These are phyloP conservation scores for Pteria penguin DNA, from an alignment of 2,888 invertebrate genomes.

Conservation along the genomic window DNA sequence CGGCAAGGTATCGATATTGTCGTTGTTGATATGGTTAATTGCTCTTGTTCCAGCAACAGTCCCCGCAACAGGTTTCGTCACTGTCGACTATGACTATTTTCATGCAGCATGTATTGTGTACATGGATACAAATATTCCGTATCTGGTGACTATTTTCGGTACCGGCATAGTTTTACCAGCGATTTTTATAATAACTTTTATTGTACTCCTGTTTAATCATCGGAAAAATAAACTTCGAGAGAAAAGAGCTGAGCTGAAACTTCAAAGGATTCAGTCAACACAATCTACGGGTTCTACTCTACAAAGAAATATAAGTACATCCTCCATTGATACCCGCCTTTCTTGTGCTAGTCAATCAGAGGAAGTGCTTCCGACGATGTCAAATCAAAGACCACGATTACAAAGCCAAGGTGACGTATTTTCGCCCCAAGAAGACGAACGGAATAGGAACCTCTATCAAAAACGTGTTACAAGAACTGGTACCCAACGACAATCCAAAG, in stretches of 20 bases:
- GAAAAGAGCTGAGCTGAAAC: neutral
- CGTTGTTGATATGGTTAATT: constrained; percentile 22
- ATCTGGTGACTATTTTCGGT: constrained; percentile 45
- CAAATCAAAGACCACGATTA: neutral
- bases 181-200: constrained; percentile 31
- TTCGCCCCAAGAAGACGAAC: constrained; percentile 4
- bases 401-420: neutral
- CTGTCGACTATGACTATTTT: constrained; percentile 49
- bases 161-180: constrained; percentile 42
- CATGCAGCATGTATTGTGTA: constrained; percentile 54
- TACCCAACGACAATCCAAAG: neutral
- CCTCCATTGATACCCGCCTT: neutral
- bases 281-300: neutral
- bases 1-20: constrained; percentile 27
- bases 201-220: constrained; percentile 41
- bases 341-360: neutral
- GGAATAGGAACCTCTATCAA: constrained; percentile 8
- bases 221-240: constrained; percentile 16
- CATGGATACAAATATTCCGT: constrained; percentile 26
- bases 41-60: constrained; percentile 39
- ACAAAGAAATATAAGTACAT: neutral
- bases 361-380: neutral
- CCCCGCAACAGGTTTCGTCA: constrained; percentile 38
- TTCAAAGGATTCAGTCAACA: neutral
- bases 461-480: neutral